Percentiles rank a stretch among this genome's conserved stretches.
These are phyloP conservation scores for Probosciger aterrimus DNA, from an alignment of 2,113 vertebrate genomes.

Conservation along the genomic window DNA sequence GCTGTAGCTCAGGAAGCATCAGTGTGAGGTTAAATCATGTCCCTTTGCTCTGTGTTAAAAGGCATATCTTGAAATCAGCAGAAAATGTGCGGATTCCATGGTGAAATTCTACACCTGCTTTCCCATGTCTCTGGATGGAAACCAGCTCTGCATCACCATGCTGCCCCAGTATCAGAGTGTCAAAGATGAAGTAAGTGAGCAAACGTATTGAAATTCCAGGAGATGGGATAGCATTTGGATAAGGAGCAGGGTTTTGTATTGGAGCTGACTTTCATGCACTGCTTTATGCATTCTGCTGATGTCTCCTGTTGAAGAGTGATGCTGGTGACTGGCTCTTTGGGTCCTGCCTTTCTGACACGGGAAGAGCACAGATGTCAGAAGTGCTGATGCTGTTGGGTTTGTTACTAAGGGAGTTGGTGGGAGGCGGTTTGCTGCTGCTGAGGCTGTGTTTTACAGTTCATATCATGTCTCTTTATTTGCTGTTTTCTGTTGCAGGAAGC, in stretches of 20 bases:
- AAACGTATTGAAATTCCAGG: neutral
- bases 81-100: conserved; percentile 78
- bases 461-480: neutral
- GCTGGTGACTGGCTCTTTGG: neutral
- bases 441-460: neutral
- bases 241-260: neutral
- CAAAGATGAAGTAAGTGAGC: conserved; percentile 70
- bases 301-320: rapidly evolving
- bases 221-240: rapidly evolving
- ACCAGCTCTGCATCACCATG: conserved; percentile 71
- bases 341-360: rapidly evolving
- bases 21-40: neutral
- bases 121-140: conserved; percentile 75
- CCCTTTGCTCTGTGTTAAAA: neutral
- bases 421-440: neutral
- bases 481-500: conserved; percentile 68
- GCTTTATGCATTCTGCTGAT: neutral
- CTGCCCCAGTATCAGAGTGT: conserved; percentile 67
- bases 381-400: neutral
- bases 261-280: neutral
- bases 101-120: conserved; percentile 80
- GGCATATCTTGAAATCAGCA: conserved; percentile 78
- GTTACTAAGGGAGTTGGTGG: neutral
- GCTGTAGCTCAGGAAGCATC: neutral
- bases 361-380: neutral